Evolutionary conservation across 2,797 vertebrate species (phyloP).

Genomic region (Fistularia tabacaria): DNA sequence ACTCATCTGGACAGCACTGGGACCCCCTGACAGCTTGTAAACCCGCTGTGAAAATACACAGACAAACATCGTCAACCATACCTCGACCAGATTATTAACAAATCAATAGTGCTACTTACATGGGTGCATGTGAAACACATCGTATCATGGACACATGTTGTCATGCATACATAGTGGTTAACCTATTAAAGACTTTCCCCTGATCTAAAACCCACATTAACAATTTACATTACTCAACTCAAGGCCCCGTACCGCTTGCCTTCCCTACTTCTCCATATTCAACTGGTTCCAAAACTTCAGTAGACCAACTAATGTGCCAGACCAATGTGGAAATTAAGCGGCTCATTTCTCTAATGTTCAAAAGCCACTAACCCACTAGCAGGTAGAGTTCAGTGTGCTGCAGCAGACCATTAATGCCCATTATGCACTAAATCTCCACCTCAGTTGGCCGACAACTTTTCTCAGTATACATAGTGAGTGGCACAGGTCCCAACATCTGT

Average conservation of each 20-base stretch:
- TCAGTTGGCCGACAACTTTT: slow-evolving; percentile 44
- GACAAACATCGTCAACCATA: slow-evolving; percentile 65
- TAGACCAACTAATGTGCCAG: slow-evolving; percentile 47
- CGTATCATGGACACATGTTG: slow-evolving; percentile 50
- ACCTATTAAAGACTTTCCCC: slow-evolving; percentile 51
- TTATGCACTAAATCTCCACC: slow-evolving; percentile 49
- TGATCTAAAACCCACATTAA: slow-evolving; percentile 65
- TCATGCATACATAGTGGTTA: slow-evolving; percentile 52
- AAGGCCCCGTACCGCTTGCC: slow-evolving; percentile 26
- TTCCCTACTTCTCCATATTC: slow-evolving; percentile 26
- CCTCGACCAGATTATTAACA: slow-evolving; percentile 62
- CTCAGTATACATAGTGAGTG: slow-evolving; percentile 46
- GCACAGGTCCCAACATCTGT: slow-evolving; percentile 68
- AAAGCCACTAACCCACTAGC: slow-evolving; percentile 57
- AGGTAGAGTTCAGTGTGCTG: slow-evolving; percentile 59
- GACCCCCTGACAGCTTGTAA: slow-evolving; percentile 60
- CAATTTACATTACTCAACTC: slow-evolving; percentile 51
- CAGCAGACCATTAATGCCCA: slow-evolving; percentile 51
- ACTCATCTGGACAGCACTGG: slow-evolving; percentile 67
- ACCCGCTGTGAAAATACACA: slow-evolving; percentile 56
- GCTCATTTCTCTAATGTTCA: slow-evolving; percentile 51
- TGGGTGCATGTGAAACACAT: slow-evolving; percentile 57
- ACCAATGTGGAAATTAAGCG: slow-evolving; percentile 63
- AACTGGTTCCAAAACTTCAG: slow-evolving; percentile 47
- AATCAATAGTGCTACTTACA: slow-evolving; percentile 55